Conservation (phyloP, 2,113 vertebrate genomes). For the Clupea harengus region DNA sequence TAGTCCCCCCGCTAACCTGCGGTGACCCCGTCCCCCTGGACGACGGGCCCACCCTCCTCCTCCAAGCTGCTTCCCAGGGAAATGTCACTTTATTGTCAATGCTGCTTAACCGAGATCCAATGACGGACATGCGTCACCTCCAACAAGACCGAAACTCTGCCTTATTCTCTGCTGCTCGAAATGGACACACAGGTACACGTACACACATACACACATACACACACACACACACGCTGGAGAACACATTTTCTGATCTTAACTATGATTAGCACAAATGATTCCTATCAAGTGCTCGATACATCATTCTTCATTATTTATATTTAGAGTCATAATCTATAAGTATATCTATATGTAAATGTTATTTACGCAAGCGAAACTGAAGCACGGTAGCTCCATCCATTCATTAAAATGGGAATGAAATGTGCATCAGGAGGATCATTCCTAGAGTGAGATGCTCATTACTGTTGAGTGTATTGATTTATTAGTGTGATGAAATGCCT, state of each 20-base stretch:
- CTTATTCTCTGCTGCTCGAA: slow-evolving; percentile 98
- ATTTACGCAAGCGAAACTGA: not conserved
- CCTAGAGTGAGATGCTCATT: not conserved
- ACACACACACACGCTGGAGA: not conserved
- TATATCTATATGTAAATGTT: not conserved
- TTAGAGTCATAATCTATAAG: not conserved
- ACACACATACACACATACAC: too few relatives aligned
- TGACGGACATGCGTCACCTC: slow-evolving; percentile 81
- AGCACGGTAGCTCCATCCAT: not conserved
- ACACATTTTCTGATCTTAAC: not conserved
- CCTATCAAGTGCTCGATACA: not conserved
- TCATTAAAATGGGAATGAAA: not conserved
- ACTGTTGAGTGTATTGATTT: slow-evolving; percentile 7
- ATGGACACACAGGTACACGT: slow-evolving; percentile 87
- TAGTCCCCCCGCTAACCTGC: slow-evolving; percentile 89
- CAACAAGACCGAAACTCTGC: slow-evolving; percentile 90
- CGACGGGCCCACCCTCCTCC: slow-evolving; percentile 95
- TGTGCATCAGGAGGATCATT: not conserved
- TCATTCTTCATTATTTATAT: not conserved
- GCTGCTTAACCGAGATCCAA: slow-evolving; percentile 99
- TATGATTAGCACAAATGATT: not conserved
- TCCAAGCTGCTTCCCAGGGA: slow-evolving; percentile 99
- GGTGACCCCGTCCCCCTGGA: slow-evolving; percentile 99
- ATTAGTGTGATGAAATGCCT: not conserved
- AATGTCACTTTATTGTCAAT: slow-evolving; percentile 99